Base-by-base conservation (phyloP, 1,140 invertebrate genomes). In the Nymphalis io region DNA sequence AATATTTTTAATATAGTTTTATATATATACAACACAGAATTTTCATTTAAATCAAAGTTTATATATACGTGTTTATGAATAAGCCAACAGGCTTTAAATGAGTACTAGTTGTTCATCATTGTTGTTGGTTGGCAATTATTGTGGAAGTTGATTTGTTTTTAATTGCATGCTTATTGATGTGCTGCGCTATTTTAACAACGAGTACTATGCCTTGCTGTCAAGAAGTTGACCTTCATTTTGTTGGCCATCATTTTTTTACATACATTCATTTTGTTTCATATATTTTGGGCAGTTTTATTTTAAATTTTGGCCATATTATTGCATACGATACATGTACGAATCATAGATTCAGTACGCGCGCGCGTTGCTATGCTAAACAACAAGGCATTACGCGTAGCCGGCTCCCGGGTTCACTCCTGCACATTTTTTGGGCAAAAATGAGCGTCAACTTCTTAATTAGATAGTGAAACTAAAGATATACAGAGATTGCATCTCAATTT, bases 201-300 rank as follows among this genome's bases (percentile, higher is more conserved):
- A 91, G 85, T 92, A 91, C 80, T 92, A 89, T 92, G 92, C 90
- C 91, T 93, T 93, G 95, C 95, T 95, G 94, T 96, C 95, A 96
- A 96, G 95, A 96, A 96, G 95, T 96, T 96, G 96, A 96, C 95
- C 95, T 96, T 95, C 95, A 95, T 96, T 96, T 96, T 93, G 93
- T 95, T 95, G 94, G 94, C 95, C 94, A 95, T 95, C 94, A 94
- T 95, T 95, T 94, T 66, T 94, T 93, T 92, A 88, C 87, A 91
- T 90, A 81, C 89, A 90, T 91, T 88, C 87, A 85, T 91, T 89
- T 90, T 88, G 83, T 91, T 91, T 89, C 80, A 85, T 89, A 84
- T 87, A 82, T 88, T 87, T 90, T 89, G 85, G 84, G 84, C 87
- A 90, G 81, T 83, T 83, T 87, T 84, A 80, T 79, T 88, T 88